These are phyloP conservation scores for Bombus vancouverensis DNA, from an alignment of 1,140 invertebrate species.

Conservation along the genomic window DNA sequence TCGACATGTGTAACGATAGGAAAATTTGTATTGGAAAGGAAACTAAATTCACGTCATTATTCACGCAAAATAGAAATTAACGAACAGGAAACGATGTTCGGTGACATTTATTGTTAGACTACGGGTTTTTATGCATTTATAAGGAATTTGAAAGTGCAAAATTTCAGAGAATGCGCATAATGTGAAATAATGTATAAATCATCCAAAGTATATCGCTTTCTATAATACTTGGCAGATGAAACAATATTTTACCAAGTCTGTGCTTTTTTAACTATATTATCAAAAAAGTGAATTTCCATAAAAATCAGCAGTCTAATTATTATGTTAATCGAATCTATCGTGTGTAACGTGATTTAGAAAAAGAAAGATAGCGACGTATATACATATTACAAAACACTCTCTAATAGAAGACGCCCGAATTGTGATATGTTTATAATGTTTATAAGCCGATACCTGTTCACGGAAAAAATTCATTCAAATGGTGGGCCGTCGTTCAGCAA, in stretches of 20 bases:
- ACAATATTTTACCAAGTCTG: too few species aligned
- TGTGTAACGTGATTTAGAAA: conserved; percentile 20
- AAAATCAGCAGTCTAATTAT: too few species aligned
- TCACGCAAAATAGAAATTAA: neutral
- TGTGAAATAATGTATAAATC: too few species aligned
- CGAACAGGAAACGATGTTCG: neutral
- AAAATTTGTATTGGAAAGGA: neutral
- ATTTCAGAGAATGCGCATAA: too few species aligned
- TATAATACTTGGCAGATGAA: too few species aligned
- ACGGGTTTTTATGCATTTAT: too few species aligned
- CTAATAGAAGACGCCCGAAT: conserved; percentile 40
- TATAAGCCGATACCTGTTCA: conserved; percentile 24
- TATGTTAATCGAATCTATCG: neutral
- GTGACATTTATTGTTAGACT: too few species aligned
- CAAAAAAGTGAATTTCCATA: too few species aligned
- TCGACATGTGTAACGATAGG: neutral
- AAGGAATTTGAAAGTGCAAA: too few species aligned
- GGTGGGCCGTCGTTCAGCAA: conserved; percentile 20
- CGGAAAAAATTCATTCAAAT: conserved; percentile 8
- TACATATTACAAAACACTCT: conserved; percentile 26
- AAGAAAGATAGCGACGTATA: neutral
- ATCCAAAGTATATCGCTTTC: too few species aligned
- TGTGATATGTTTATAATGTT: conserved; percentile 54
- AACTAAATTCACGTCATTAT: neutral
- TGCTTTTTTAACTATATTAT: too few species aligned